phyloP scores from a whole-genome alignment of 2,888 invertebrate genomes.

The Metalampra italica region DNA sequence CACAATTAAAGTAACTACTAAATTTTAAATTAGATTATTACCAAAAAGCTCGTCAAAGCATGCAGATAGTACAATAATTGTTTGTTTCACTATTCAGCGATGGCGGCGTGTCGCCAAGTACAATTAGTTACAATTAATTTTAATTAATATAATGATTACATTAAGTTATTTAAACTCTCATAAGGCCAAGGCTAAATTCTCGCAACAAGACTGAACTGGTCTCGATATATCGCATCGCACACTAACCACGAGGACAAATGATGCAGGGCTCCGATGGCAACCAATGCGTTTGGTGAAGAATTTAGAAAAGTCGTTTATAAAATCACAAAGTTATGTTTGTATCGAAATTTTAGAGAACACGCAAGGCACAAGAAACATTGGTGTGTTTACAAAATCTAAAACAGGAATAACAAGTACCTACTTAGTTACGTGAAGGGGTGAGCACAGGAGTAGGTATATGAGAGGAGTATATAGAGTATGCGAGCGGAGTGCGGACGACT shows the following conservation, averaged over 20 bases:
- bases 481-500: slow-evolving; percentile 37
- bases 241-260: slow-evolving; percentile 34
- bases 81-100: slow-evolving; percentile 71
- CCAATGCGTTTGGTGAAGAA: slow-evolving; percentile 4
- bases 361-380: slow-evolving; percentile 73
- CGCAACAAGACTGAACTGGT: slow-evolving; percentile 73
- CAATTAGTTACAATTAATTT: slow-evolving; percentile 53
- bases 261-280: slow-evolving; percentile 4
- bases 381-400: slow-evolving; percentile 37
- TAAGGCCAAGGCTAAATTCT: slow-evolving; percentile 79
- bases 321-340: slow-evolving; percentile 13
- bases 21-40: slow-evolving; percentile 76
- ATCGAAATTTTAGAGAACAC: slow-evolving; percentile 22
- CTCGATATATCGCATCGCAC: slow-evolving; percentile 62
- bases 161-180: slow-evolving; percentile 73
- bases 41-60: slow-evolving; percentile 79
- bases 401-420: slow-evolving; percentile 19
- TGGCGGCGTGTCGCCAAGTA: slow-evolving; percentile 58
- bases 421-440: background rate
- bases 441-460: slow-evolving; percentile 20
- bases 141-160: slow-evolving; percentile 68
- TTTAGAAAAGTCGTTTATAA: slow-evolving; percentile 15
- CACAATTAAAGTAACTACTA: slow-evolving; percentile 75
- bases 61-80: slow-evolving; percentile 74
- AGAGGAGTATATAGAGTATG: slow-evolving; percentile 15